phyloP scores from a whole-genome alignment of 2,888 invertebrate genomes.

The Parascotia fuliginaria region DNA sequence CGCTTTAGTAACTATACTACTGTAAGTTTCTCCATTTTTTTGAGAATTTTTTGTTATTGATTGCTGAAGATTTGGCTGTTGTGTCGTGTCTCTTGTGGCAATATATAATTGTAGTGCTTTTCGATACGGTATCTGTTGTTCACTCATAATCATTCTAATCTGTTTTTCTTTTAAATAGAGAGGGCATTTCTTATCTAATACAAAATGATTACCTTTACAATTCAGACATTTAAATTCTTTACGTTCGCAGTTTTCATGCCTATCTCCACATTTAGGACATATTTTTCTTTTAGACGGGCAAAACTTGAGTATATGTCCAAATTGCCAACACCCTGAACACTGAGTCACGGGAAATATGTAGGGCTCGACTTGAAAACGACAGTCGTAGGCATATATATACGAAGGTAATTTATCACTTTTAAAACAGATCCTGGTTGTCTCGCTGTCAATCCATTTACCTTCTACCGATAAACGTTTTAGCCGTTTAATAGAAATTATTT shows the following conservation, averaged over 20 bases:
- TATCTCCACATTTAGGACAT: slow-evolving; percentile 5
- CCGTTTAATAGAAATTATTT: too few relatives aligned
- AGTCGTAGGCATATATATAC: background rate
- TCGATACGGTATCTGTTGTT: background rate
- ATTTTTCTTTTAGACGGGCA: slow-evolving; percentile 6
- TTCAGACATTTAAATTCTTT: background rate
- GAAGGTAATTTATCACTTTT: background rate
- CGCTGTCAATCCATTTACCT: background rate
- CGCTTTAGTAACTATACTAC: too few relatives aligned
- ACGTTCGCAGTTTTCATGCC: slow-evolving; percentile 6
- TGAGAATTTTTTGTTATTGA: too few relatives aligned
- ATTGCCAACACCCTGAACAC: slow-evolving; percentile 32
- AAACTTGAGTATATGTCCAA: slow-evolving; percentile 2
- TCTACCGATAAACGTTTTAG: too few relatives aligned
- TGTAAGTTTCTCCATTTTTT: too few relatives aligned
- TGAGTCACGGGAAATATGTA: slow-evolving; percentile 36
- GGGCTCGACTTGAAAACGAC: background rate
- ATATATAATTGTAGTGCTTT: background rate
- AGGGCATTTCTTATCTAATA: background rate
- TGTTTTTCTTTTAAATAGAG: background rate
- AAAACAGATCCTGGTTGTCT: background rate
- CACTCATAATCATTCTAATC: background rate
- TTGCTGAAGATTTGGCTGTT: background rate
- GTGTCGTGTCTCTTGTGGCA: background rate
- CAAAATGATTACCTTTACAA: slow-evolving; percentile 4